Evolutionary conservation across 1,140 invertebrate genomes (phyloP).

Genomic region (Tetramorium simillimum): DNA sequence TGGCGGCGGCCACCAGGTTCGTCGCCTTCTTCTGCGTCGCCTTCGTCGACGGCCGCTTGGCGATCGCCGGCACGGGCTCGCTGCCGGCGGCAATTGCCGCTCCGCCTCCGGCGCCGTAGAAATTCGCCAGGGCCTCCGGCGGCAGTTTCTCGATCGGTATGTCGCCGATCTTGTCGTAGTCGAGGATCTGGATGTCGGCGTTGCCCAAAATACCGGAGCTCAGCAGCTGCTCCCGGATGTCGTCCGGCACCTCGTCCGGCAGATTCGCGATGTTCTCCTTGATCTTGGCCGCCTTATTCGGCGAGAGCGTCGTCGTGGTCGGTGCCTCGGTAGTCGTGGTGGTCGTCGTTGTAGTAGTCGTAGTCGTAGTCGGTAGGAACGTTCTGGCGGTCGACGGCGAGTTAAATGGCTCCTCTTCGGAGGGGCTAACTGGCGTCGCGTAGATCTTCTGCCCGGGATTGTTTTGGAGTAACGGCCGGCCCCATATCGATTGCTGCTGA

Average conservation of each 20-base stretch:
- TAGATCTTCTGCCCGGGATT: slow-evolving; percentile 80
- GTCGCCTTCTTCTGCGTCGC: slow-evolving; percentile 71
- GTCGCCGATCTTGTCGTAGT: slow-evolving; percentile 95
- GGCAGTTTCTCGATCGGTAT: slow-evolving; percentile 93
- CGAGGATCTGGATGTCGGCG: slow-evolving; percentile 93
- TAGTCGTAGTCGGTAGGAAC: slow-evolving; percentile 59
- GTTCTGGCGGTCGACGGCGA: slow-evolving; percentile 66
- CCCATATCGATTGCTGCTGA: slow-evolving; percentile 77
- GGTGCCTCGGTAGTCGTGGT: slow-evolving; percentile 71
- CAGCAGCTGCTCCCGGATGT: slow-evolving; percentile 92
- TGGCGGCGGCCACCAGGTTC: slow-evolving; percentile 77
- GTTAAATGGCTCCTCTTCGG: slow-evolving; percentile 53
- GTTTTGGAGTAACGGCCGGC: slow-evolving; percentile 69
- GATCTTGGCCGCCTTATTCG: slow-evolving; percentile 86
- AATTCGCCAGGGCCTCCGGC: slow-evolving; percentile 94
- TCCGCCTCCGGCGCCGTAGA: slow-evolving; percentile 91
- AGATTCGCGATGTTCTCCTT: slow-evolving; percentile 87
- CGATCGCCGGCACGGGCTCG: slow-evolving; percentile 88
- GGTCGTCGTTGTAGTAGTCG: slow-evolving; percentile 62
- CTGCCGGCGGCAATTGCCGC: slow-evolving; percentile 88
- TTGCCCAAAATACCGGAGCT: slow-evolving; percentile 94
- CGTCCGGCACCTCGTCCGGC: slow-evolving; percentile 94
- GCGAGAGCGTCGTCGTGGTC: slow-evolving; percentile 73
- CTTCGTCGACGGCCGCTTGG: slow-evolving; percentile 84
- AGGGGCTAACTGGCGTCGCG: slow-evolving; percentile 78